Base-by-base conservation (phyloP, 2,113 vertebrate species). In the Actenoides hombroni region DNA sequence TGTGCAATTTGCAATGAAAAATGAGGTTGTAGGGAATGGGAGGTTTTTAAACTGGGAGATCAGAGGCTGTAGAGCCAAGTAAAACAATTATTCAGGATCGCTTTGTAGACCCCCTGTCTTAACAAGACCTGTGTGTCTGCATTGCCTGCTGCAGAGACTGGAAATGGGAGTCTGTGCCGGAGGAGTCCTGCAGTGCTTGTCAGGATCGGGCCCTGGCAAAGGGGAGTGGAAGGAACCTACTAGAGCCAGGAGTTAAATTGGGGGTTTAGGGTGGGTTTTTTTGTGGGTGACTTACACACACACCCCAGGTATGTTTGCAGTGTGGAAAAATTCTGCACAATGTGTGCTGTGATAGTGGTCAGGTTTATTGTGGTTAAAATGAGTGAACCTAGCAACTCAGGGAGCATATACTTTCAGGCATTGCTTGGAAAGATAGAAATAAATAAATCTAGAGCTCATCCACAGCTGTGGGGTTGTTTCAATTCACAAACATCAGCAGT, bases 1-100 rank as follows among this genome's bases (percentile, higher is more conserved):
- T 95, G 94, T 90, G 86, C 90, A 71, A 86, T 88, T 95, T 74
- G 67, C 93, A 96, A 81, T 94, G 91, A 90, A 96, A 95, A 93
- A 93, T 83, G 76, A 92, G 78, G 68, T 80, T 65, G 60, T 87
- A 75, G 77, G 83, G 60, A 84, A 86, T 6, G 35, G 35, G 74
- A 78, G 53, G 11, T 53, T 92, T 94, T 92, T 35, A 67, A 92
- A 46, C 29, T 59, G 79, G 29, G 78, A 89, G 75, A 91, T 88
- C 67, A 83, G 82, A 80, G 82, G 28, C 39, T 88, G 29, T 39
- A 60, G 56, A 95, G 81, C 78, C 90, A 88, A 96, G 35, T 59
- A 79, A 90, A 93, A 90, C 71, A 93, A 14, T 83, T 69, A 35
- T 61, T 65, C 53, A 73, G 78, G 17, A 4, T 76, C 35, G 9